Base-by-base conservation (phyloP, 2,113 vertebrate species). In the Dipodomys spectabilis region DNA sequence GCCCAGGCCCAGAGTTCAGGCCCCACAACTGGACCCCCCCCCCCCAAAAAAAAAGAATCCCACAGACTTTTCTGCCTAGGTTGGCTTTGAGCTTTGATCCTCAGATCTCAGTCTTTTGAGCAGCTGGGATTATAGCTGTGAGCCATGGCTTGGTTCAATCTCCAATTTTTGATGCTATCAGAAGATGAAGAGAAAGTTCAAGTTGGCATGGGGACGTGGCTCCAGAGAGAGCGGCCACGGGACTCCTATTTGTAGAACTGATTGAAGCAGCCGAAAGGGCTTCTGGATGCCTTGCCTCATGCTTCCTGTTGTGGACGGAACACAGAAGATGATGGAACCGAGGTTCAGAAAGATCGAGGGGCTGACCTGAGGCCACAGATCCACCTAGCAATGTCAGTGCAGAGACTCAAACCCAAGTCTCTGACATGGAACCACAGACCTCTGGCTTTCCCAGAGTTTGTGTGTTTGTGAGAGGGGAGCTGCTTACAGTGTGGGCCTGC, bases 241-340 rank as follows among this genome's bases (percentile, higher is more conserved):
- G 1, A 2, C 25, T 44, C 28, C 23, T 2, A 2, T 35, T 15
- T 35, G 13, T 12, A 2, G 7, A 71, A 9, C 2, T 35, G 25
- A 23, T 67, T 64, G 35, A 13, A 10, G 12, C 23, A 44, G 71
- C 8, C 10, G 53, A 11, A 27, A 53, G 25, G 35, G 30, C 6
- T 73, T 45, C 45, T 28, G 22, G 0, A 0, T 30, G 7, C 60
- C 32, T 18, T 0, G 2, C 32, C 27, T 75, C 45, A 7, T 3
- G 32, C 67, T 30, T n/a, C 19, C 25, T 65, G 8, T 15, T 20
- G 2, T 10, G 71, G 53, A 75, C 22, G 68, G 5, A 12, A 39
- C 39, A 44, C 11, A 57, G 18, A 20, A 53, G 53, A 28, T 18
- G 30, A 86, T 84, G 9, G 28, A 64, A 15, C n/a, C 19, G 27